These are phyloP conservation scores for Hemiprocne comata DNA, from an alignment of 2,113 vertebrate species.

Conservation along the genomic window DNA sequence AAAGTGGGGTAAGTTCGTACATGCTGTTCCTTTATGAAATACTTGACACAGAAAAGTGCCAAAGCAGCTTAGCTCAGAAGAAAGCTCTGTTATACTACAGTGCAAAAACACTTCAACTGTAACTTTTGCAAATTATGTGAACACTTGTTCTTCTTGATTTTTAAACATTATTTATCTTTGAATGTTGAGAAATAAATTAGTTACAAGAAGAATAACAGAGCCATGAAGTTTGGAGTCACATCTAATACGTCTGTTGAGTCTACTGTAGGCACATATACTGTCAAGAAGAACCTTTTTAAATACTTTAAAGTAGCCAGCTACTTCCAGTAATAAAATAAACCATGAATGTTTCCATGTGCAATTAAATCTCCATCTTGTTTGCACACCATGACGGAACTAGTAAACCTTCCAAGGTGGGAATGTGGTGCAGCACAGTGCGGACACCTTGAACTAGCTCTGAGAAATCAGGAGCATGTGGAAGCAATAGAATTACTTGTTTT, in stretches of 20 bases:
- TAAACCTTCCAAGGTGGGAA: neutral
- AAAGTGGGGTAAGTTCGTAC: neutral
- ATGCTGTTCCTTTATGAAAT: neutral
- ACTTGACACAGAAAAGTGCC: neutral
- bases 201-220: neutral
- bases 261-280: neutral
- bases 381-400: neutral
- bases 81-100: neutral
- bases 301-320: neutral
- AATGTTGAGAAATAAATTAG: constrained; percentile 9
- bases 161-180: neutral
- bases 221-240: neutral
- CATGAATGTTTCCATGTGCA: neutral
- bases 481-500: neutral
- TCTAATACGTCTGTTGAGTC: neutral
- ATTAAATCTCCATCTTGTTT: neutral
- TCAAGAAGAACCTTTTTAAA: neutral
- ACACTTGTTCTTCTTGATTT: neutral
- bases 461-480: neutral
- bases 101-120: neutral
- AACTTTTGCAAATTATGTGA: neutral
- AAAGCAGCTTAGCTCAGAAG: constrained; percentile 1
- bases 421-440: neutral
- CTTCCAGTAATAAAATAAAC: neutral
- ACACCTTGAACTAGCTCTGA: neutral